Conservation (phyloP, 2,888 invertebrate genomes). For the Ypsolopha sequella region DNA sequence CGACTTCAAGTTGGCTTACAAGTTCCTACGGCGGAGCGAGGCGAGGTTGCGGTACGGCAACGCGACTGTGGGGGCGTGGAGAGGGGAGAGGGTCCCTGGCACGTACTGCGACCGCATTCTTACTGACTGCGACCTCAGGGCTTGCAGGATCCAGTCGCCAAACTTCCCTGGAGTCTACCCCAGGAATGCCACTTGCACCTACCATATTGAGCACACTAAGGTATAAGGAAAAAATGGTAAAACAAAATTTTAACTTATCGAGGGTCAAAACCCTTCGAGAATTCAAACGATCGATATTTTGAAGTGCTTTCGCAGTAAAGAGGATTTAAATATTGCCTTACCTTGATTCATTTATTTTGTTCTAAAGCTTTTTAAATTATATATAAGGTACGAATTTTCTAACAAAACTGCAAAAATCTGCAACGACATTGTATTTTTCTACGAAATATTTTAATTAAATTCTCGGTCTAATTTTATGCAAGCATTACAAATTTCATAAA, state of each 20-base stretch:
- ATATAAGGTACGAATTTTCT: too few species aligned
- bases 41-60: constrained; percentile 84
- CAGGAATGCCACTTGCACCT: constrained; percentile 86
- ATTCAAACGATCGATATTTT: too few species aligned
- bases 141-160: constrained; percentile 85
- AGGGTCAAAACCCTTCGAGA: too few species aligned
- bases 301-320: too few species aligned
- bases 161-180: constrained; percentile 94
- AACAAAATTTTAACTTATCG: too few species aligned
- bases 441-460: constrained; percentile 2
- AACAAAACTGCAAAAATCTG: too few species aligned
- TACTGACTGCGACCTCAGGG: constrained; percentile 79
- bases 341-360: too few species aligned
- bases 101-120: constrained; percentile 86
- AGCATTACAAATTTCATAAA: neutral
- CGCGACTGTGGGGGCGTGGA: constrained; percentile 77
- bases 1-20: constrained; percentile 88
- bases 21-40: constrained; percentile 82
- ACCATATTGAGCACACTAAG: constrained; percentile 75
- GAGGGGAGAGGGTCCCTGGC: constrained; percentile 80
- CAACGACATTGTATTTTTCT: neutral
- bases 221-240: constrained; percentile 21
- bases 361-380: too few species aligned
- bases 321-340: too few species aligned
- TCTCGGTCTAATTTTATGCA: neutral